Conservation (phyloP, 2,888 invertebrate genomes). For the Eumacrocentrus americanus region DNA sequence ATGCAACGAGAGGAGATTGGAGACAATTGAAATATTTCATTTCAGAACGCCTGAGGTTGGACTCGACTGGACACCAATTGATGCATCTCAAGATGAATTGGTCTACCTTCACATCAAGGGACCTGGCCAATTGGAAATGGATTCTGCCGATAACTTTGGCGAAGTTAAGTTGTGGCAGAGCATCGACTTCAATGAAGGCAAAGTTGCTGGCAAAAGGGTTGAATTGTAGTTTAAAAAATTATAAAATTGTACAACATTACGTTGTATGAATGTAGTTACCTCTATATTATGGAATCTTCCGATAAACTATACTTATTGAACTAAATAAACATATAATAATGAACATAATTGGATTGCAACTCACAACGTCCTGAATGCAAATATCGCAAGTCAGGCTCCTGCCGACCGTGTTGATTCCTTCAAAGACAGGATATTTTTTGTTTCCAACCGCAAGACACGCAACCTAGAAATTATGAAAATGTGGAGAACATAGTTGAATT, state of each 20-base stretch:
- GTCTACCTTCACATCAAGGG: slow-evolving; percentile 65
- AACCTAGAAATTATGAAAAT: slow-evolving; percentile 31
- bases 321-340: too few relatives aligned
- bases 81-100: slow-evolving; percentile 61
- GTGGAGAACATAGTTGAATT: slow-evolving; percentile 10
- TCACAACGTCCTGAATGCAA: slow-evolving; percentile 37
- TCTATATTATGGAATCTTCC: too few relatives aligned
- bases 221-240: slow-evolving; percentile 32
- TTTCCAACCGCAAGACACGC: slow-evolving; percentile 33
- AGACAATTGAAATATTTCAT: slow-evolving; percentile 15
- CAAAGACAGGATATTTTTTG: slow-evolving; percentile 29
- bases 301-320: too few relatives aligned
- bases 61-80: slow-evolving; percentile 64
- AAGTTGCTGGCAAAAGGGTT: slow-evolving; percentile 57
- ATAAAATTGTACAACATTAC: neutral
- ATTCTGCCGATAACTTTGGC: slow-evolving; percentile 63
- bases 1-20: neutral
- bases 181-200: slow-evolving; percentile 68
- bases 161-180: slow-evolving; percentile 69
- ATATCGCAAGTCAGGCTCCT: slow-evolving; percentile 36
- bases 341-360: too few relatives aligned
- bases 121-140: slow-evolving; percentile 62
- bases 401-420: slow-evolving; percentile 43
- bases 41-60: slow-evolving; percentile 61
- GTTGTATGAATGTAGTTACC: too few relatives aligned